A percentile compares a stretch with the other conserved stretches of the same genome.
These are phyloP conservation scores for Podotricha telesiphe DNA, from an alignment of 2,888 invertebrate species.

Conservation along the genomic window DNA sequence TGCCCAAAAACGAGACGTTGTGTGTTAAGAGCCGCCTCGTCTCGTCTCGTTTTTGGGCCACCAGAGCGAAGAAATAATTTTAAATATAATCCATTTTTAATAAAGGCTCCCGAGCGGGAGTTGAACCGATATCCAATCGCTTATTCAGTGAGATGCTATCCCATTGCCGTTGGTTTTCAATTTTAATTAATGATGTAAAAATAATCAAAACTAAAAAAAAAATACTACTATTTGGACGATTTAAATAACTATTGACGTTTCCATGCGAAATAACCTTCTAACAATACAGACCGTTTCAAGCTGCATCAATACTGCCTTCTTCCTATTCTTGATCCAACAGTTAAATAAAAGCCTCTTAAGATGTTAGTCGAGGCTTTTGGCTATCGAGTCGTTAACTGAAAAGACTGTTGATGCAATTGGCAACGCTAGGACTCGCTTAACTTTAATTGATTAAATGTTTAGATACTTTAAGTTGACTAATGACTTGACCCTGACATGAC, in stretches of 20 bases:
- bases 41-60: too few species aligned
- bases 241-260: not conserved
- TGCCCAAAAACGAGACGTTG: too few species aligned
- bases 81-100: too few species aligned
- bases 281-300: not conserved
- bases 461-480: not conserved
- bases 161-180: too few species aligned
- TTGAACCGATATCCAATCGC: too few species aligned
- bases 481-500: too few species aligned
- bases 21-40: too few species aligned
- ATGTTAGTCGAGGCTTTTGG: constrained; percentile 8
- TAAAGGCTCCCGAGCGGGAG: too few species aligned
- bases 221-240: not conserved
- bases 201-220: too few species aligned
- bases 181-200: too few species aligned
- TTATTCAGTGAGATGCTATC: too few species aligned
- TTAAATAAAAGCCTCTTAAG: constrained; percentile 8
- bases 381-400: constrained; percentile 13
- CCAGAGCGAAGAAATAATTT: too few species aligned
- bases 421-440: not conserved
- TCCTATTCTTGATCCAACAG: constrained; percentile 10
- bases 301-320: not conserved
- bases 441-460: not conserved
- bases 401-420: not conserved
- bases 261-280: not conserved